A percentile compares a stretch with the other conserved stretches of the same genome.
These are phyloP conservation scores for Ginglymostoma cirratum DNA, from an alignment of 2,113 vertebrate species.

Conservation along the genomic window DNA sequence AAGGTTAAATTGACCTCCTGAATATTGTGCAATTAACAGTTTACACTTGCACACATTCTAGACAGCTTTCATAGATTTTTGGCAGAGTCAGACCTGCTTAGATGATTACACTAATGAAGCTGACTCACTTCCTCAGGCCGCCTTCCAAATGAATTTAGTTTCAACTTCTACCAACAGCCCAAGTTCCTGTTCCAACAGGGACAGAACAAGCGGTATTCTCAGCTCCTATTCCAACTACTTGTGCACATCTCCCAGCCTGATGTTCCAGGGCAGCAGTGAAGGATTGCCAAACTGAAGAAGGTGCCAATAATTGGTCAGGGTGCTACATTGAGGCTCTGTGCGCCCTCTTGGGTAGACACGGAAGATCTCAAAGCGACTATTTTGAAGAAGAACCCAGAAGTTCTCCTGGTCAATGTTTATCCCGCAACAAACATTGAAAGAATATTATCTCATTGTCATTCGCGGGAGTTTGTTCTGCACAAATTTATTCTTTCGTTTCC, in stretches of 20 bases:
- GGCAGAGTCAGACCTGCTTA: background rate
- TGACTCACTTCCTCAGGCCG: background rate
- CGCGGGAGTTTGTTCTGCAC: background rate
- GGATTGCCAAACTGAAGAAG: background rate
- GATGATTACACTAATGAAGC: background rate
- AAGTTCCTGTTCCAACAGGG: background rate
- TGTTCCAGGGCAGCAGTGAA: background rate
- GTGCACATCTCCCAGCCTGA: background rate
- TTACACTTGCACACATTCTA: background rate
- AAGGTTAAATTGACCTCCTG: background rate
- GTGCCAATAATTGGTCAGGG: background rate
- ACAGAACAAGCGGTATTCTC: background rate
- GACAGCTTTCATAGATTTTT: background rate
- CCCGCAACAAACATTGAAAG: background rate
- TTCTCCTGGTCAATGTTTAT: background rate
- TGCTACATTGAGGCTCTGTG: background rate
- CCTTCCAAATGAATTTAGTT: background rate
- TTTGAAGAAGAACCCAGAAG: background rate
- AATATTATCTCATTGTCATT: background rate
- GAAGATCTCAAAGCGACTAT: background rate
- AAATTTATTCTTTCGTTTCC: background rate
- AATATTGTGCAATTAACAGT: background rate
- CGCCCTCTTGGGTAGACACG: background rate
- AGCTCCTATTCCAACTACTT: background rate
- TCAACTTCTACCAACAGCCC: background rate